Evolutionary conservation across 2,888 invertebrate species (phyloP), one percentile per base, ranked within the genome.

Genomic region (Cryptus armator): DNA sequence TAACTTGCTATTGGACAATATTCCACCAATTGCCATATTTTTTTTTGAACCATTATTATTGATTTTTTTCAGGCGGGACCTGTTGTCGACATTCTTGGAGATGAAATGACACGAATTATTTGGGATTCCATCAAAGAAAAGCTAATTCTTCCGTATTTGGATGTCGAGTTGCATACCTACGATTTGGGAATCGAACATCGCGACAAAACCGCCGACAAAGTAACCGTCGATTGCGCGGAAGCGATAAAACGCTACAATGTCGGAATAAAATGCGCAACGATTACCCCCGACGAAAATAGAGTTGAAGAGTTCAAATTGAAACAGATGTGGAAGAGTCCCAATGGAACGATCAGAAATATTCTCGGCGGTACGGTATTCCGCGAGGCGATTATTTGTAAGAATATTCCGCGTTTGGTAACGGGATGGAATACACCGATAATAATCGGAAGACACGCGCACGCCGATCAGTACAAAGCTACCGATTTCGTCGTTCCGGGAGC

Each of bases 61-160:
- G 48, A 76, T 70, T 89, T 89, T 64, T 89, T 89, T 66, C 84
- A 96, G 95, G 96, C 96, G 88, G 98, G 98, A 93, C 97, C 98
- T 68, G 98, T 98, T 86, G 98, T 98, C 68, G 98, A 98, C 93
- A 96, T 98, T 90, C 96, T 98, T 76, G 98, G 98, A n/a, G 98
- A 98, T 95, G 98, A 98, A 94, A 98, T 98, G 98, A 98, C 98
- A 59, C 96, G 99, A 90, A 98, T 99, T 88, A 99, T 99, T 93
- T 99, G 99, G 99, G 99, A 99, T 92, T 96, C 98, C 51, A 99
- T 99, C 91, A 99, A 99, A 94, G 96, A 99, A 82, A 99, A 99
- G 94, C 95, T 99, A 53, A 99, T 99, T 92, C 94, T 99, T 86
- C 99, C 99, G 0, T 99, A 98, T 94, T 95, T 99, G 90, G 98